Conservation (phyloP, 2,113 vertebrate species). For the Murina feae region DNA sequence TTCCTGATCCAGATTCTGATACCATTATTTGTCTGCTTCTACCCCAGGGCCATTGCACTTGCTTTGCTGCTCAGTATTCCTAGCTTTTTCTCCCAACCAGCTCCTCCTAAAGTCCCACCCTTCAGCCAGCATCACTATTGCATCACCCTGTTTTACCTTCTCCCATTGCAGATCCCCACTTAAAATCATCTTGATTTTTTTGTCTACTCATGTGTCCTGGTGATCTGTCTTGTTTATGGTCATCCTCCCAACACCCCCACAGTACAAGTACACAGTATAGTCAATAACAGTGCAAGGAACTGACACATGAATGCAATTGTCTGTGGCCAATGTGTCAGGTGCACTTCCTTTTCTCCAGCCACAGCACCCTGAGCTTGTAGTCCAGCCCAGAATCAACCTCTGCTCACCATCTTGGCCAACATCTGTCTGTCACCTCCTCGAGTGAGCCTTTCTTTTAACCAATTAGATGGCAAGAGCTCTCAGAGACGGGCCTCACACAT, state of each 20-base stretch:
- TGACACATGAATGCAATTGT: neutral
- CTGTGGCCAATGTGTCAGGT: neutral
- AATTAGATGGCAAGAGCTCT: neutral
- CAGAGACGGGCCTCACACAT: neutral
- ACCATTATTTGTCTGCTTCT: neutral
- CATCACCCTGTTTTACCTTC: neutral
- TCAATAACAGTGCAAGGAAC: neutral
- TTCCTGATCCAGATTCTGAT: neutral
- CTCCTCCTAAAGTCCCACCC: neutral
- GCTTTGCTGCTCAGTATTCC: neutral
- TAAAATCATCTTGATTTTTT: neutral
- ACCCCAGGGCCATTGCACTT: neutral
- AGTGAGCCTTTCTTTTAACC: neutral
- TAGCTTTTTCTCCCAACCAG: neutral
- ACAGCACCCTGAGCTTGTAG: neutral
- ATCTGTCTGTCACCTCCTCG: neutral
- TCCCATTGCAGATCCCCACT: neutral
- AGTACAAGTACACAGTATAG: neutral
- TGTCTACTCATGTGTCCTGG: neutral
- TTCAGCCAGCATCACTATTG: neutral
- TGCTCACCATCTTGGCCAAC: neutral
- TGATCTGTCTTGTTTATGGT: too few species aligned
- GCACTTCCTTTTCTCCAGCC: neutral
- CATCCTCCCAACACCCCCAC: neutral
- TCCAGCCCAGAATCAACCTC: neutral